A percentile compares a stretch with the other conserved stretches of the same genome.
Conservation (phyloP, 92 coral and sea anemone species). For the Diadumene lineata region DNA sequence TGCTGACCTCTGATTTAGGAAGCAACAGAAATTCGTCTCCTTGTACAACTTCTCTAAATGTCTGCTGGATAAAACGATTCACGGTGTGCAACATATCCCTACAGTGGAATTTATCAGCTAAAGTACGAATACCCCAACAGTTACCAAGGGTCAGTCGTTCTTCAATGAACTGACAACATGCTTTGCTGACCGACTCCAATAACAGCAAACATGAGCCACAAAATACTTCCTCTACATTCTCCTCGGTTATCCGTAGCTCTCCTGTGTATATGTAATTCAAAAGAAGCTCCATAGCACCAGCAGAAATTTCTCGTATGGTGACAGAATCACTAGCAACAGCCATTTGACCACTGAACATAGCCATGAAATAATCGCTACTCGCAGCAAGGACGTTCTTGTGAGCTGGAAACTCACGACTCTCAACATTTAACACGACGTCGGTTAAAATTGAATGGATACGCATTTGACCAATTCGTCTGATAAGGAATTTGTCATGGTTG, state of each 20-base stretch:
- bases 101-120: constrained; percentile 78
- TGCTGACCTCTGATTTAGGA: constrained; percentile 69
- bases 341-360: constrained; percentile 93
- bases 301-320: constrained; percentile 73
- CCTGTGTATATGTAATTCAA: constrained; percentile 88
- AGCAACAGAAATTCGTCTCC: constrained; percentile 75
- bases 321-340: constrained; percentile 57
- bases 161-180: constrained; percentile 88
- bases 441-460: constrained; percentile 71
- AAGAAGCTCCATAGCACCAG: constrained; percentile 73
- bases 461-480: constrained; percentile 83
- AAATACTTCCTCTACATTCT: constrained; percentile 92
- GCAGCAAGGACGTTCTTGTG: constrained; percentile 94
- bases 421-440: constrained; percentile 79
- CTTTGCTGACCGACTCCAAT: constrained; percentile 73
- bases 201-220: constrained; percentile 83
- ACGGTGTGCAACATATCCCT: constrained; percentile 72
- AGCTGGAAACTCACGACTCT: constrained; percentile 80
- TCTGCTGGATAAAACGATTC: constrained; percentile 82
- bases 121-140: constrained; percentile 97
- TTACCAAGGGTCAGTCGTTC: constrained; percentile 80
- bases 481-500: constrained; percentile 60
- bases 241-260: constrained; percentile 78
- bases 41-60: constrained; percentile 72
- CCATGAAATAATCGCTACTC: constrained; percentile 93